Base-by-base conservation (phyloP, 1,140 invertebrate species). In the Drosophila erecta region DNA sequence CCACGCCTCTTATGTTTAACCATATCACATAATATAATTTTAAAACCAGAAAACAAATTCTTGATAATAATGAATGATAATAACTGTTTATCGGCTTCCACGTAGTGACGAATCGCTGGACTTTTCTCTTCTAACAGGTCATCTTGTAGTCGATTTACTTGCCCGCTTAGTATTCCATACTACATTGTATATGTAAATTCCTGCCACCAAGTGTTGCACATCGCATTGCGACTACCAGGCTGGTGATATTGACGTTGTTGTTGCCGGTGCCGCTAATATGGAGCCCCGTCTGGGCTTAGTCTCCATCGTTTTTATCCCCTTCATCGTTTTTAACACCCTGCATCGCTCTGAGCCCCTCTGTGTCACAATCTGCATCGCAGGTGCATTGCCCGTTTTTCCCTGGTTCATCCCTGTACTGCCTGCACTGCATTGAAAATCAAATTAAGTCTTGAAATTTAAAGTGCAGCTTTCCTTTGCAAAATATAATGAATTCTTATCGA, bases 361-460 rank as follows among this genome's bases (percentile, higher is more conserved):
- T 62, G 66, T 50, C 46, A 22, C 44, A 35, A 35, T n/a, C 24
- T 11, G 20, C 44, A 40, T 61, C 47, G 33, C 80, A 84, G 80
- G 80, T 79, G 80, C 81, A 66, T 59, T 70, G 64, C 43, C 65
- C 49, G 40, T 55, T 38, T 44, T 7, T 41, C 49, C 20, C 24
- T 27, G 44, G 41, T 55, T 43, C 41, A 55, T 17, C 66, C 38
- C 24, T 5, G 14, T 17, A 57, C 35, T 35, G 20, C 6, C 65
- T 76, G 59, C 62, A 76, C 57, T 64, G 65, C 81, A 72, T 67
- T 76, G 66, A 43, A 85, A 85, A 84, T 84, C 64, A 85, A 85
- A 84, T 84, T 69, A 85, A 59, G 55, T 69, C 3, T 76, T 77
- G 73, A 69, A 81, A 84, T 73, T 84, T 84, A 85, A 84, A 76